A percentile compares a stretch with the other conserved stretches of the same genome.
Evolutionary conservation across 2,888 invertebrate genomes (phyloP).

Genomic region (Polyploca ridens): DNA sequence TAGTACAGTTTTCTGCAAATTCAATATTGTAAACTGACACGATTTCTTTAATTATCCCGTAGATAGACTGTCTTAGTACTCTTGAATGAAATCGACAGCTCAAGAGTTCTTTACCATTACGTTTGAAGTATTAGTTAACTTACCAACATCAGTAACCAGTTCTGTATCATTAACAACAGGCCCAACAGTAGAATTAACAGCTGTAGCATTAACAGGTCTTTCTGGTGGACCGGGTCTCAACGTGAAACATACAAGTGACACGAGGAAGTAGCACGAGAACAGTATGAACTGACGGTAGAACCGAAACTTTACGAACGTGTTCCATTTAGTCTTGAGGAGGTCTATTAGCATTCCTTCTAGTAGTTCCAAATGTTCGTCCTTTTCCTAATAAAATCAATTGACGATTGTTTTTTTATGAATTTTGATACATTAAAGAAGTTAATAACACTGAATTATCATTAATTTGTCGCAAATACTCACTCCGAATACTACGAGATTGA

Average conservation of each 20-base stretch:
- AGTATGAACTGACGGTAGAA: constrained; percentile 97
- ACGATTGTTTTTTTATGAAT: no score
- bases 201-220: constrained; percentile 61
- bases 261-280: constrained; percentile 95
- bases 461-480: constrained; percentile 80
- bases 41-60: no score
- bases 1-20: constrained; percentile 70
- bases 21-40: not conserved
- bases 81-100: no score
- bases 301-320: constrained; percentile 96
- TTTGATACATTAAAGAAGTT: no score
- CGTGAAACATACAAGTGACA: constrained; percentile 95
- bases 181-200: constrained; percentile 60
- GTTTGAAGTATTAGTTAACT: constrained; percentile 29
- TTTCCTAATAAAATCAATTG: constrained; percentile 86
- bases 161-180: constrained; percentile 65
- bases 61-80: no score
- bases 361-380: constrained; percentile 96
- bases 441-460: no score
- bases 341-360: constrained; percentile 97
- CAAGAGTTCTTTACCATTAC: no score
- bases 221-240: constrained; percentile 94
- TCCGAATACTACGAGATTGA: constrained; percentile 98
- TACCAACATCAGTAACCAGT: constrained; percentile 58
- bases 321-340: constrained; percentile 98